Evolutionary conservation across 2,888 invertebrate species (phyloP), one percentile per base, ranked within the genome.

Genomic region (Crematogaster levior): DNA sequence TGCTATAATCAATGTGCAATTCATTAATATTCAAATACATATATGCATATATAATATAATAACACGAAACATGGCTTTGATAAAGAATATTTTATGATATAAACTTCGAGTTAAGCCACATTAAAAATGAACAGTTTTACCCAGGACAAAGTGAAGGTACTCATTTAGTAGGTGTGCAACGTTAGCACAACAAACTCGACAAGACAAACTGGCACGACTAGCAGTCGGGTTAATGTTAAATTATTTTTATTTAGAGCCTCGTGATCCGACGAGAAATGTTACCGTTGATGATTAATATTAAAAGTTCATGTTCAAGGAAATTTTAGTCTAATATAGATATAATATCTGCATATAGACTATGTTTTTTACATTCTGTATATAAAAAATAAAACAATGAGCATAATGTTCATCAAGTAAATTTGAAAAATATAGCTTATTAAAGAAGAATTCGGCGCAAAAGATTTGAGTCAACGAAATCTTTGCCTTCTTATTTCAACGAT

Each of bases 401-500:
- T 12, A 51, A 27, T 12, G n/a, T 51, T 60, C 12, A 2, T n/a
- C 48, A 10, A 48, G 48, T 43, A 40, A 30, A 30, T 30, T 53
- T 10, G 75, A n/a, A 21, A 68, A 30, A 27, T 68, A 40, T 34
- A 56, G 30, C 70, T 68, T 70, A 79, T 79, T 79, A 79, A 79
- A 70, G 56, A 24, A 70, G 56, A 79, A 79, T 70, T 56, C 56
- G 40, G 21, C 27, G 30, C 72, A 30, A 58, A 58, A 72, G 24
- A 56, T 21, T 79, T 34, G 77, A 70, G 34, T 46, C 72, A 79
- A 79, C 73, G 72, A 70, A 68, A 56, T 72, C 56, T 18, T 79
- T 43, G 34, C 30, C 72, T 70, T 79, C 56, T 70, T 70, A 70
- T 70, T 56, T 72, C 77, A 58, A 24, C 43, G 70, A 79, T 70